Base-by-base conservation (phyloP, 2,113 vertebrate species). In the Phrynosoma blainvillii region DNA sequence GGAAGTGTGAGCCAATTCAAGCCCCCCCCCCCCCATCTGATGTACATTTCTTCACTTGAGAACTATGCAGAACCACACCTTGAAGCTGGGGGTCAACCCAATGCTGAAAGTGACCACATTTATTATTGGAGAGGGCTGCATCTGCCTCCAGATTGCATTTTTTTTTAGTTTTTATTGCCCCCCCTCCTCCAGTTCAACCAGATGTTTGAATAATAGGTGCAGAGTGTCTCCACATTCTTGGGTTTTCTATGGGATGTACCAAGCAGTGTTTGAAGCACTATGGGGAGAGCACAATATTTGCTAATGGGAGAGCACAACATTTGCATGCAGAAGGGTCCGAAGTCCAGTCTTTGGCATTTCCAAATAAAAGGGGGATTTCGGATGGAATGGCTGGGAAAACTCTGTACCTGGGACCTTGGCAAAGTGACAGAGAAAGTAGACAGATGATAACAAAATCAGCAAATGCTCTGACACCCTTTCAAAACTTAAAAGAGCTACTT, bases 131-230 rank as follows among this genome's bases (percentile, higher is more conserved):
- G 36, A 73, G 4, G 88, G 1, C 6, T 88, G 84, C 84, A 82
- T 88, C 88, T 84, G 52, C 92, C 40, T 89, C 11, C 71, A 90
- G 91, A 16, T 70, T 83, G 83, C 23, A 84, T 66, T 79, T 86
- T 68, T 0, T 1, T 36, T 36, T 36, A 36, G 52, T 80, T 47
- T 42, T 76, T 16, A 56, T 20, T 88, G 80, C n/a, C 74, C 85
- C 59, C 56, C 14, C 6, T 14, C 7, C 47, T 21, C 79, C 23
- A 8, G 40, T 54, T 84, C 32, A 71, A 14, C 30, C 32, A 27
- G 70, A 73, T 30, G 27, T 73, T 40, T 62, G 71, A 23, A 62
- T 52, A 36, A 59, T 32, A n/a, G 56, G 5, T 32, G n/a, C 5
- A 42, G 42, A 47, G 4, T 56, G 10, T 27, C 47, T 74, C 30